phyloP scores from a whole-genome alignment of 2,797 vertebrate genomes.

The Carapus acus region DNA sequence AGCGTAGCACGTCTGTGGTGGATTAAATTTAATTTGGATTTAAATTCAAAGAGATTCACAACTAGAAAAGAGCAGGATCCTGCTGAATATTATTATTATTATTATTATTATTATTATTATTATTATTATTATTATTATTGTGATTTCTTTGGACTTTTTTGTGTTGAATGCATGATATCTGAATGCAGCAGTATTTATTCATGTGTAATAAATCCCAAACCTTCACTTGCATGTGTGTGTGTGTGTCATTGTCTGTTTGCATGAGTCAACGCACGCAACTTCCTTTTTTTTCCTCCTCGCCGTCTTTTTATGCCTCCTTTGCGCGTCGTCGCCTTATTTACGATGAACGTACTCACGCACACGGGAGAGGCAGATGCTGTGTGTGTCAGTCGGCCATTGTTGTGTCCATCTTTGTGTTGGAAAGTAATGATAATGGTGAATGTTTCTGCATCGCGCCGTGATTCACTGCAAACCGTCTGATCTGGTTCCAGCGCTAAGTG shows the following conservation, averaged over 20 bases:
- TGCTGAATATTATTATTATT: too few relatives aligned
- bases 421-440: slow-evolving; percentile 26
- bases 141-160: slow-evolving; percentile 6
- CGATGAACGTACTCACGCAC: background rate
- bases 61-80: background rate
- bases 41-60: background rate
- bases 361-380: background rate
- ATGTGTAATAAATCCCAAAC: slow-evolving; percentile 62
- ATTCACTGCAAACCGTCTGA: slow-evolving; percentile 68
- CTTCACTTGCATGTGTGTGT: slow-evolving; percentile 61
- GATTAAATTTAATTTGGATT: background rate
- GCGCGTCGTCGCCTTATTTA: slow-evolving; percentile 10
- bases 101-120: too few relatives aligned
- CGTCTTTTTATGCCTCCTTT: background rate
- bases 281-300: too few relatives aligned
- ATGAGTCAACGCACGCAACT: slow-evolving; percentile 37
- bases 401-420: background rate
- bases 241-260: slow-evolving; percentile 45
- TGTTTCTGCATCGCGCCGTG: slow-evolving; percentile 47
- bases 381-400: slow-evolving; percentile 10
- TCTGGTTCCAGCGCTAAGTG: slow-evolving; percentile 76
- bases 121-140: too few relatives aligned
- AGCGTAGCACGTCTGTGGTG: slow-evolving; percentile 4
- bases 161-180: slow-evolving; percentile 48
- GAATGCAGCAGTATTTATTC: slow-evolving; percentile 35